phyloP scores from a whole-genome alignment of 2,797 vertebrate genomes.

The Darevskia nairensis region DNA sequence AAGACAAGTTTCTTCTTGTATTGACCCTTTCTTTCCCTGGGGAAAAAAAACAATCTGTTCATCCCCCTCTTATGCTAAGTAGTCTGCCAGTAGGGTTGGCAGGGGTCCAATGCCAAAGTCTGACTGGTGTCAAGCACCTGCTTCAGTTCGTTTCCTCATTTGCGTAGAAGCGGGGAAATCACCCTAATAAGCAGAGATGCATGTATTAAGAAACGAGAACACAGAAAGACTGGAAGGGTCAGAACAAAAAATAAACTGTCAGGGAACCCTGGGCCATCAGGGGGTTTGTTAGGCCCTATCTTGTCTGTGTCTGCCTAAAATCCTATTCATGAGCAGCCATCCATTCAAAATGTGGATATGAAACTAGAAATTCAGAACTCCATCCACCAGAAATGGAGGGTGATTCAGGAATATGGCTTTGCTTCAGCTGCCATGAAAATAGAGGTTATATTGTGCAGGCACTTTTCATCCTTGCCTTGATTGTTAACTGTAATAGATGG shows the following conservation, averaged over 20 bases:
- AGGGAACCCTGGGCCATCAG: background rate
- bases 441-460: background rate
- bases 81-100: background rate
- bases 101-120: conserved; percentile 6
- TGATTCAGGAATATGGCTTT: background rate
- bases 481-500: background rate
- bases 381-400: background rate
- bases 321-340: background rate
- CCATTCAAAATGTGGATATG: background rate
- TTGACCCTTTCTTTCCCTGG: background rate
- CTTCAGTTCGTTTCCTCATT: conserved; percentile 12
- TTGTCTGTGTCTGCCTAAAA: background rate
- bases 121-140: conserved; percentile 25
- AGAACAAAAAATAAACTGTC: background rate
- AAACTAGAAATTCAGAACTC: conserved; percentile 1
- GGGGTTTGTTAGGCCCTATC: background rate
- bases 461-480: background rate
- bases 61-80: background rate
- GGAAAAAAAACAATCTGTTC: background rate
- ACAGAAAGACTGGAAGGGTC: background rate
- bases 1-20: conserved; percentile 11
- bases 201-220: conserved; percentile 22
- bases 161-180: conserved; percentile 2
- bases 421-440: background rate
- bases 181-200: conserved; percentile 16